Conservation (phyloP, 2,797 vertebrate genomes). For the Myotis vivesi region DNA sequence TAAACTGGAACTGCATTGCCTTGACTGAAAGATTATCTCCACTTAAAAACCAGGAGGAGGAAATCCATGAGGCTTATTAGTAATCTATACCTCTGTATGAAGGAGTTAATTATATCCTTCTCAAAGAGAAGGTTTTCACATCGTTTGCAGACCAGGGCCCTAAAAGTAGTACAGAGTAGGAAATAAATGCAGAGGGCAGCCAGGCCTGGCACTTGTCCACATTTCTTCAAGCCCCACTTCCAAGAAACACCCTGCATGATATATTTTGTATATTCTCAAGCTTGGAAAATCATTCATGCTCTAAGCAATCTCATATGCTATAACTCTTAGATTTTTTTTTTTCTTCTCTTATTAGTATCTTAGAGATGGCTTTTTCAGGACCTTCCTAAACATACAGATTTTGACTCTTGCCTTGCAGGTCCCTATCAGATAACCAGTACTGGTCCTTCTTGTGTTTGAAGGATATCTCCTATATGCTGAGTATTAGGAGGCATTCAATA, state of each 20-base stretch:
- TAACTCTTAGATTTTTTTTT: neutral
- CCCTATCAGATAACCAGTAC: neutral
- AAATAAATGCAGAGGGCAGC: neutral
- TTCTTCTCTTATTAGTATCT: neutral
- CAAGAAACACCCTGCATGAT: neutral
- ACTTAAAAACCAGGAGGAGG: neutral
- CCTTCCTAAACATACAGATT: neutral
- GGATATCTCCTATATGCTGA: neutral
- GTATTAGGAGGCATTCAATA: slow-evolving; percentile 40
- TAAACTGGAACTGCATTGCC: neutral
- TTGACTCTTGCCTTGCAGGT: neutral
- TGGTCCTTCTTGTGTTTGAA: neutral
- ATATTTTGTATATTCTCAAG: neutral
- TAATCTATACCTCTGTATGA: neutral
- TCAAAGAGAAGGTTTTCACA: neutral
- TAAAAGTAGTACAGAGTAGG: neutral
- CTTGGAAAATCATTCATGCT: neutral
- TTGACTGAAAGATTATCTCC: neutral
- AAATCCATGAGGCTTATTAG: neutral
- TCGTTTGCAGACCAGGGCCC: neutral
- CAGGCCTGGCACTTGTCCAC: neutral
- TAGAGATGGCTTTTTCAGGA: neutral
- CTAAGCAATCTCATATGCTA: neutral
- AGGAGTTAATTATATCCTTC: neutral
- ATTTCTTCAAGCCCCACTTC: neutral